phyloP scores from a whole-genome alignment of 1,140 invertebrate genomes.

The Chelonus insularis region DNA sequence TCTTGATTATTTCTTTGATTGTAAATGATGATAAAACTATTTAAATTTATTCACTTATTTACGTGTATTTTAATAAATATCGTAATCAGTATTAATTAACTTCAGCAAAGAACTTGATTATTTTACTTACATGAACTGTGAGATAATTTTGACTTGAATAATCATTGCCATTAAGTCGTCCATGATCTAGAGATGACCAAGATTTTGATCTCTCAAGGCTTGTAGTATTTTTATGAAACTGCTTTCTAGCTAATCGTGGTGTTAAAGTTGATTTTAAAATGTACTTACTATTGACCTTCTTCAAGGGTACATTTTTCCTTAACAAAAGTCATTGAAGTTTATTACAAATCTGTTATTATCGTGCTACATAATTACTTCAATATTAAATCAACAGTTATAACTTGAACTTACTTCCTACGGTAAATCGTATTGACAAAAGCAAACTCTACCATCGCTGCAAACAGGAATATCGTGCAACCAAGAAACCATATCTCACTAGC shows the following conservation, averaged over 20 bases:
- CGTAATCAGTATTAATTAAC: no score
- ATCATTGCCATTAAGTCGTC: slow-evolving; percentile 56
- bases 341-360: no score
- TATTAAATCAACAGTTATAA: neutral
- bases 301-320: slow-evolving; percentile 78
- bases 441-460: slow-evolving; percentile 84
- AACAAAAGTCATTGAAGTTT: slow-evolving; percentile 28
- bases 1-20: no score
- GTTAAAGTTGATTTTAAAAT: slow-evolving; percentile 82
- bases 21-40: no score
- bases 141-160: slow-evolving; percentile 67
- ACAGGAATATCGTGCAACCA: slow-evolving; percentile 83
- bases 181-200: slow-evolving; percentile 68
- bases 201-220: slow-evolving; percentile 70
- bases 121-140: slow-evolving; percentile 69
- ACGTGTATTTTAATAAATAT: no score
- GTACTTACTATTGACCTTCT: slow-evolving; percentile 81
- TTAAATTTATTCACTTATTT: no score
- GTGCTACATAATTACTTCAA: no score
- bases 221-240: slow-evolving; percentile 66
- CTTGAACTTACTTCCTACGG: slow-evolving; percentile 70
- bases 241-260: slow-evolving; percentile 71
- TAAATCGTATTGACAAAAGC: slow-evolving; percentile 90
- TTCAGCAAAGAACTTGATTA: neutral
- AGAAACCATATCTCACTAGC: slow-evolving; percentile 88